Evolutionary conservation across 2,113 vertebrate species (phyloP), one percentile per base, ranked within the genome.

Genomic region (Meles meles): DNA sequence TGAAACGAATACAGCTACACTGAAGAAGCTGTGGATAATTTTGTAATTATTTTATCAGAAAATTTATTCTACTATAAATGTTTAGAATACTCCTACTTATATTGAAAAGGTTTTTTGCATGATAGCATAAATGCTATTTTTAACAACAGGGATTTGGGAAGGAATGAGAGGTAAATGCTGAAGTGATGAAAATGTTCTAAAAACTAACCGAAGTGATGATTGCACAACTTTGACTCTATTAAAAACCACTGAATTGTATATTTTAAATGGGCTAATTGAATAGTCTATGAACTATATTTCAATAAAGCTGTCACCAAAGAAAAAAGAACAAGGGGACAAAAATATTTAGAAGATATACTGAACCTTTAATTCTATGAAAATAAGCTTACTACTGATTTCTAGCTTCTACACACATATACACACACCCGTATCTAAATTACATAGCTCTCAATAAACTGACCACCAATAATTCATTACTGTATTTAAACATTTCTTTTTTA

Each of bases 21-120:
- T 39, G 77, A 85, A 77, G 55, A 92, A 34, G 52, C 49, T 61
- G 17, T 77, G 42, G 25, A 37, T 71, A 65, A 88, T 93, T 93
- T 82, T 77, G 6, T 85, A 90, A 90, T 80, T 93, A 85, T 74
- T 95, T 93, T 85, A 79, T 69, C 39, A 37, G 61, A 91, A 97
- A 79, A 29, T 47, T 61, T 90, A 80, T 97, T 95, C 9, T 79
- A 25, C n/a, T 90, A 1, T 82, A 71, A 77, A 76, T 14, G n/a
- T 52, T 82, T 34, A 15, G 25, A 88, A 74, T 37, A 49, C 37
- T 84, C 39, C 39, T 82, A 18, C 2, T 80, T 3, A 67, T 57
- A 91, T 15, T 34, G 31, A 59, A 71, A 95, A 69, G 10, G 27
- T 88, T 94, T 88, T 94, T 67, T 76, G 2, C 29, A 34, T 76